Base-by-base conservation (phyloP, 2,888 invertebrate genomes). In the Scrobipalpa atriplicella region DNA sequence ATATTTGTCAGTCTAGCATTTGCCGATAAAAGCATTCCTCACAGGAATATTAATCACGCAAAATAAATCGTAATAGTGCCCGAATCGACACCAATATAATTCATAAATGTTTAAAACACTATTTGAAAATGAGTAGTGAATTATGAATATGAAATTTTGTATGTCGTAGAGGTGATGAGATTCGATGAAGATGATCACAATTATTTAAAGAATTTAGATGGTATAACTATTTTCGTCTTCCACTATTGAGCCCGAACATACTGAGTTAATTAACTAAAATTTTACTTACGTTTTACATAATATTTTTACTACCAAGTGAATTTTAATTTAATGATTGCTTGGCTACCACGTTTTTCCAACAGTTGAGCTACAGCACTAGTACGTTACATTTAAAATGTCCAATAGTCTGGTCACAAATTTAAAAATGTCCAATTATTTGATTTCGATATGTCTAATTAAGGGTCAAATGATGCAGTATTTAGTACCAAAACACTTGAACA, bases 401-500 rank as follows among this genome's bases (percentile, higher is more conserved):
- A 47, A 47, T 47, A 3, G 47, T 47, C 47, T 6, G 5, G 5
- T 8, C 47, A 47, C 47, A n/a, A 47, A 47, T 16, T 16, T 16
- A 7, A 8, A n/a, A n/a, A n/a, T 8, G n/a, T 47, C 16, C 29
- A 5, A 13, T 11, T 21, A 29, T 10, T n/a, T n/a, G n/a, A n/a
- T n/a, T n/a, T n/a, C n/a, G n/a, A n/a, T n/a, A n/a, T n/a, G n/a
- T n/a, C n/a, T 29, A 56, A 56, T 19, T 56, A 38, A 63, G 13
- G 63, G 52, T 52, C 63, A 63, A 52, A 51, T 63, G 10, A 63
- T 52, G 36, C 52, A 63, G 18, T 52, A 16, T 5, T 18, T 63
- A 41, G 47, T 61, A 18, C 65, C 66, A 68, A 68, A 66, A 64
- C 69, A 80, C 73, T 78, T 85, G 74, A 76, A 76, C 21, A 82